Evolutionary conservation across 2,797 vertebrate genomes (phyloP).

Genomic region (Cossypha dichroa): DNA sequence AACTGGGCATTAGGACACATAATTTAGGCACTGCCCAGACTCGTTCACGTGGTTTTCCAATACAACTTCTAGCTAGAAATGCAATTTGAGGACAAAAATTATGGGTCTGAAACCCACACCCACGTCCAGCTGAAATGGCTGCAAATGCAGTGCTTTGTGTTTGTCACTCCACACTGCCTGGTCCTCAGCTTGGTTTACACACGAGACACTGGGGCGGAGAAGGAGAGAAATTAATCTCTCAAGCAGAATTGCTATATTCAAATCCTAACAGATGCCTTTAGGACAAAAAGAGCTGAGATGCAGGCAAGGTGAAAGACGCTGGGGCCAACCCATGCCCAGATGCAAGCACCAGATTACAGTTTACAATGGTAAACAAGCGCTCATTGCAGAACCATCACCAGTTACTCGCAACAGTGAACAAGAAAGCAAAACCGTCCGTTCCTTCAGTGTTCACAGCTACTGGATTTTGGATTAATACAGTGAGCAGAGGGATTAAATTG

Average conservation of each 20-base stretch:
- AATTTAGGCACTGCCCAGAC: background rate
- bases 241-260: constrained; percentile 7
- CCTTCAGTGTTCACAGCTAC: background rate
- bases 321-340: background rate
- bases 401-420: background rate
- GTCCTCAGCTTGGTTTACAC: background rate
- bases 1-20: background rate
- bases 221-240: constrained; percentile 27
- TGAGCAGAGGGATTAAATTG: background rate
- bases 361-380: constrained; percentile 14
- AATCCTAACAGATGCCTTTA: constrained; percentile 29
- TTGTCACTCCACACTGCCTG: background rate
- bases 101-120: background rate
- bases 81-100: background rate
- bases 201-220: background rate
- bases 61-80: background rate
- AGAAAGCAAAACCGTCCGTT: background rate
- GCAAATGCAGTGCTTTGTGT: background rate
- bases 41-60: constrained; percentile 3
- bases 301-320: constrained; percentile 19
- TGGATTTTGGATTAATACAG: background rate
- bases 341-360: background rate
- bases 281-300: background rate
- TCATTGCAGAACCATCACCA: background rate
- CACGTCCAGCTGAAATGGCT: background rate